phyloP scores from a whole-genome alignment of 2,888 invertebrate species.

The Macrophya annulata region DNA sequence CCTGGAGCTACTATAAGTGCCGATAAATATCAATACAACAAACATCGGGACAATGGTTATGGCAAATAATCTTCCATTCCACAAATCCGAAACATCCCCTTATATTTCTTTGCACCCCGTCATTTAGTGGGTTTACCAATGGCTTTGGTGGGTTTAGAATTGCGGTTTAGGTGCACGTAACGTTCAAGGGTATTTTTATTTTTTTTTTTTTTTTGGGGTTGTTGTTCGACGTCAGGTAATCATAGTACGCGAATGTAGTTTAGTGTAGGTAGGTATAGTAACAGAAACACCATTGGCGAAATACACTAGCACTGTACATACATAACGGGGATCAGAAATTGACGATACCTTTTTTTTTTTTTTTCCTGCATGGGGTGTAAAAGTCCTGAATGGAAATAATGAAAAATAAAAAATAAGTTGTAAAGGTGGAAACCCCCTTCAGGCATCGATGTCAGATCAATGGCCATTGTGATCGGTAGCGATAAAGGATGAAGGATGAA shows the following conservation, averaged over 20 bases:
- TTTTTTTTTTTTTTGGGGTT: background rate
- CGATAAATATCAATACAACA: slow-evolving; percentile 78
- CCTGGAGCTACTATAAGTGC: background rate
- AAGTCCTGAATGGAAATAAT: slow-evolving; percentile 57
- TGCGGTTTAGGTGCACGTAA: slow-evolving; percentile 37
- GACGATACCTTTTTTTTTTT: slow-evolving; percentile 38
- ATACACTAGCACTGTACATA: background rate
- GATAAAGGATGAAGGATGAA: slow-evolving; percentile 59
- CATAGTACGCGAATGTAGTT: background rate
- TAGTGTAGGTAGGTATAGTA: background rate
- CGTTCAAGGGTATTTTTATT: background rate
- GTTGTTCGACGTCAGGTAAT: slow-evolving; percentile 40
- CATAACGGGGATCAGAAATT: slow-evolving; percentile 1
- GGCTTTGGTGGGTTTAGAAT: slow-evolving; percentile 47
- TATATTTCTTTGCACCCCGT: slow-evolving; percentile 8
- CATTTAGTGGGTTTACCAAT: slow-evolving; percentile 52
- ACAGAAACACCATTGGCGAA: too few species aligned
- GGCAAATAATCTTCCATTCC: slow-evolving; percentile 54
- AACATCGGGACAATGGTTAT: slow-evolving; percentile 60
- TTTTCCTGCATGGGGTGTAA: slow-evolving; percentile 51
- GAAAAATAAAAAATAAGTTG: slow-evolving; percentile 59
- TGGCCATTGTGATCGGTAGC: slow-evolving; percentile 62
- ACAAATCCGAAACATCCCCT: slow-evolving; percentile 56
- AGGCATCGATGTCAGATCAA: slow-evolving; percentile 67
- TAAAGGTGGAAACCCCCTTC: slow-evolving; percentile 57